phyloP scores from a whole-genome alignment of 2,888 invertebrate genomes.

The Conistra vaccinii region DNA sequence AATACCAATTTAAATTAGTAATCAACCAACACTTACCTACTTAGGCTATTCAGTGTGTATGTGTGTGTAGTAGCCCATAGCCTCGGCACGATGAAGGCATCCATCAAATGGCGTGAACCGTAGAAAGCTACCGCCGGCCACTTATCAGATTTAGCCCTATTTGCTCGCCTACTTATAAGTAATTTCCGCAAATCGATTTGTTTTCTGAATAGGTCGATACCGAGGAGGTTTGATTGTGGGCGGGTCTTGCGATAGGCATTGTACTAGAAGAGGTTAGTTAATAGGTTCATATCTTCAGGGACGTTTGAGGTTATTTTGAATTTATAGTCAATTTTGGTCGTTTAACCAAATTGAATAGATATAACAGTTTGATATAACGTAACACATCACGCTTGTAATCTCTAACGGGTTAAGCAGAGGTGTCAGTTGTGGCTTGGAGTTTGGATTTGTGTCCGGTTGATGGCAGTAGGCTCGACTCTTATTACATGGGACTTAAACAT shows the following conservation, averaged over 20 bases:
- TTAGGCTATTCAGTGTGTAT: conserved; percentile 21
- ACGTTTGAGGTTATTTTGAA: neutral
- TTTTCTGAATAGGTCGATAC: conserved; percentile 69
- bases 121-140: conserved; percentile 79
- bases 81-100: conserved; percentile 83
- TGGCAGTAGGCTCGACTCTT: neutral
- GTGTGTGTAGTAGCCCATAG: conserved; percentile 45
- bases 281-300: conserved; percentile 22
- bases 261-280: conserved; percentile 9
- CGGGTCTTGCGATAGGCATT: conserved; percentile 23
- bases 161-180: conserved; percentile 86
- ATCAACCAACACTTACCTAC: conserved; percentile 41
- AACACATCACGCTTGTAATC: neutral
- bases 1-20: conserved; percentile 58
- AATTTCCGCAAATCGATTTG: conserved; percentile 86
- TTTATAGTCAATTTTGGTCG: conserved; percentile 8
- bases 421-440: no score
- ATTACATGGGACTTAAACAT: neutral
- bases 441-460: no score
- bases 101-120: conserved; percentile 88
- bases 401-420: neutral
- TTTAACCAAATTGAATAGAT: neutral
- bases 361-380: neutral
- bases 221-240: conserved; percentile 55
- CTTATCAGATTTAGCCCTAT: conserved; percentile 87